Percentiles rank a stretch among this genome's conserved stretches.
phyloP scores from a whole-genome alignment of 2,797 vertebrate genomes.

The Melanotaenia boesemani region DNA sequence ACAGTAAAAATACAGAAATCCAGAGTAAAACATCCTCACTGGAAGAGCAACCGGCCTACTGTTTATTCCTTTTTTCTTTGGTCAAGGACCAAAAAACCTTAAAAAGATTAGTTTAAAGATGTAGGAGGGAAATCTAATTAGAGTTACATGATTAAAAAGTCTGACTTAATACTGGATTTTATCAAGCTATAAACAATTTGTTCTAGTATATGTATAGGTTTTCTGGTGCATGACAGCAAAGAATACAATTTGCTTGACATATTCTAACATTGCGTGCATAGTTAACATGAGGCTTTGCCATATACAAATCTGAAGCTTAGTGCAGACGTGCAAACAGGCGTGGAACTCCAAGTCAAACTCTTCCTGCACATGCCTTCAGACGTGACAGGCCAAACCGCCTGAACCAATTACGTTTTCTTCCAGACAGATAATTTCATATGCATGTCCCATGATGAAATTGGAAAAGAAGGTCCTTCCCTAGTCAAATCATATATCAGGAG shows the following conservation, averaged over 20 bases:
- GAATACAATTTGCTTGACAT: no score
- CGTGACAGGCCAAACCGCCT: slow-evolving; percentile 17
- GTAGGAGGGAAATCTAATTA: slow-evolving; percentile 39
- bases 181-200: not conserved
- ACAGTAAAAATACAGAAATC: not conserved
- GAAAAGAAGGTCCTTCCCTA: slow-evolving; percentile 10
- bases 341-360: not conserved
- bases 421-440: slow-evolving; percentile 50
- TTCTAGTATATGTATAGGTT: not conserved
- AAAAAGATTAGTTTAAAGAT: slow-evolving; percentile 38
- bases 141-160: slow-evolving; percentile 11
- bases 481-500: slow-evolving; percentile 32
- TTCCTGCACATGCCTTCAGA: not conserved
- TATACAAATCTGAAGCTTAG: not conserved
- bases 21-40: slow-evolving; percentile 6
- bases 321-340: not conserved
- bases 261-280: not conserved
- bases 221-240: not conserved
- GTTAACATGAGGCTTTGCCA: not conserved
- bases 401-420: slow-evolving; percentile 22
- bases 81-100: slow-evolving; percentile 14
- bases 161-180: slow-evolving; percentile 32
- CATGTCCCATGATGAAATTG: slow-evolving; percentile 48
- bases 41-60: not conserved
- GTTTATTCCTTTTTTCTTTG: not conserved